Percentiles rank a stretch among this genome's conserved stretches.
Conservation (phyloP, 2,888 invertebrate species). For the Hydraecia micacea region DNA sequence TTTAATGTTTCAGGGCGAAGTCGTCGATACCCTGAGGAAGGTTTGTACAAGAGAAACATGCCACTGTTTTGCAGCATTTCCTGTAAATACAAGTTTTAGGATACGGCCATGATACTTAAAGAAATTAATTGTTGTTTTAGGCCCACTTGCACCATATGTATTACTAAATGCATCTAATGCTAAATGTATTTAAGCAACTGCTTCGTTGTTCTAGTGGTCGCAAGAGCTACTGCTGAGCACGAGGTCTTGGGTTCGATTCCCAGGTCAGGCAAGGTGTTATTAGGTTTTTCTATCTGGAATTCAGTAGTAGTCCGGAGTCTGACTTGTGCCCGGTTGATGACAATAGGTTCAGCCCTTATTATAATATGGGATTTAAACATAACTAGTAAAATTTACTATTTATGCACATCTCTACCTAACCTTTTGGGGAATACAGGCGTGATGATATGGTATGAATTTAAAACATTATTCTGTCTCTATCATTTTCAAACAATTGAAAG, state of each 20-base stretch:
- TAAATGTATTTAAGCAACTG: neutral
- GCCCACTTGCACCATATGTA: neutral
- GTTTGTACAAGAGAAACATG: slow-evolving; percentile 85
- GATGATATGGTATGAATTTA: neutral
- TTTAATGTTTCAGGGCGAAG: slow-evolving; percentile 81
- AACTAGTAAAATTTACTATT: neutral
- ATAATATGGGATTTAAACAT: neutral
- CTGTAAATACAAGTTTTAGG: slow-evolving; percentile 71
- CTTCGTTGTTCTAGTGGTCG: neutral
- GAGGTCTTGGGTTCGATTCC: neutral
- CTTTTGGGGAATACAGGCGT: neutral
- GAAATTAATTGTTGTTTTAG: slow-evolving; percentile 13
- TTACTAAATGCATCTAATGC: neutral
- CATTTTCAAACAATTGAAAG: neutral
- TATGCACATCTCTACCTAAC: neutral
- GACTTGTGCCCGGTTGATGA: neutral
- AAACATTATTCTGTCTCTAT: neutral
- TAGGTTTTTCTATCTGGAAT: neutral
- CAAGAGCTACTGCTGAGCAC: neutral
- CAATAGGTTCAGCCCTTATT: neutral
- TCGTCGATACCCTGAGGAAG: slow-evolving; percentile 88
- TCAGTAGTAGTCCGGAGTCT: neutral
- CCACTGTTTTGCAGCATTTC: slow-evolving; percentile 83
- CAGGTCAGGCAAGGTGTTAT: neutral
- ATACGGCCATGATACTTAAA: slow-evolving; percentile 37